Evolutionary conservation across 2,888 invertebrate species (phyloP).

Genomic region (Drosophila buzzatii): DNA sequence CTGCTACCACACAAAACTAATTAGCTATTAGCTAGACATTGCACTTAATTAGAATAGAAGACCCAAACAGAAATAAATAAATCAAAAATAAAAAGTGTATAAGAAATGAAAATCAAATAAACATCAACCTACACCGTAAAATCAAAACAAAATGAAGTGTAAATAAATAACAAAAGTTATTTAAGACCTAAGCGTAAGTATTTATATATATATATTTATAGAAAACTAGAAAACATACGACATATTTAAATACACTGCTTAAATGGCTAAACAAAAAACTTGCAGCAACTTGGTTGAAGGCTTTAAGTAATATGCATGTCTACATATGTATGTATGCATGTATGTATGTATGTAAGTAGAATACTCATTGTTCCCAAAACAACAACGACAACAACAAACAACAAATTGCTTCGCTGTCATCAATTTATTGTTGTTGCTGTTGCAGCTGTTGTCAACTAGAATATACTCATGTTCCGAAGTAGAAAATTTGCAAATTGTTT

Average conservation of each 20-base stretch:
- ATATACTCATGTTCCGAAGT: slow-evolving; percentile 76
- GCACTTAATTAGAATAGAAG: slow-evolving; percentile 49
- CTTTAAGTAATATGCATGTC: slow-evolving; percentile 39
- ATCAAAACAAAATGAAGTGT: slow-evolving; percentile 16
- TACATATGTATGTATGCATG: slow-evolving; percentile 27
- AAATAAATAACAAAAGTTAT: slow-evolving; percentile 37
- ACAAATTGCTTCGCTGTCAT: slow-evolving; percentile 30
- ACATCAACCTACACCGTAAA: slow-evolving; percentile 53
- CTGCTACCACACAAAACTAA: slow-evolving; percentile 54
- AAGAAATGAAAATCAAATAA: slow-evolving; percentile 22
- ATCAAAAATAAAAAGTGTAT: slow-evolving; percentile 14
- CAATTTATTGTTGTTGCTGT: slow-evolving; percentile 33
- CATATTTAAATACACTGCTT: slow-evolving; percentile 28
- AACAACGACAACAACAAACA: slow-evolving; percentile 59
- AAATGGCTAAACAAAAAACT: slow-evolving; percentile 40
- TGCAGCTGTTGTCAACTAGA: slow-evolving; percentile 79
- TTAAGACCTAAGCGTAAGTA: slow-evolving; percentile 24
- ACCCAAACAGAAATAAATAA: slow-evolving; percentile 27
- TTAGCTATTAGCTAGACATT: slow-evolving; percentile 56
- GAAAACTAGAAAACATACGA: slow-evolving; percentile 37
- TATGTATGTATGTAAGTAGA: slow-evolving; percentile 51
- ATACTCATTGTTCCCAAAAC: slow-evolving; percentile 67
- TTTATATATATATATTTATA: slow-evolving; percentile 10
- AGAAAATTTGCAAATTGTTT: slow-evolving; percentile 38
- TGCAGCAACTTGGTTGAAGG: slow-evolving; percentile 64